A percentile compares a stretch with the other conserved stretches of the same genome.
These are phyloP conservation scores for Tragulus kanchil DNA, from an alignment of 2,113 vertebrate genomes.

Conservation along the genomic window DNA sequence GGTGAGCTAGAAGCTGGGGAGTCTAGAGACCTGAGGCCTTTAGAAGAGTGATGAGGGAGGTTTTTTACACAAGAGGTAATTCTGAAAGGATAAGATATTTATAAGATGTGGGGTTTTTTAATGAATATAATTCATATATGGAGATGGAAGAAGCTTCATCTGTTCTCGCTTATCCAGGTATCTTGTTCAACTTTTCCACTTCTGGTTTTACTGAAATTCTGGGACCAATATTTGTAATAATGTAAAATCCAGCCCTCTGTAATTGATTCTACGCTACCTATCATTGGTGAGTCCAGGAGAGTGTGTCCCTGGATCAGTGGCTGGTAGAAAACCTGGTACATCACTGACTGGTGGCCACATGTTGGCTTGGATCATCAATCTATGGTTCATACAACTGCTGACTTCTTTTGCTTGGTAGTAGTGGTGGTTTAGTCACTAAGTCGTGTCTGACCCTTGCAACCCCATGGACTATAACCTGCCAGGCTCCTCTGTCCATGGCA, in stretches of 20 bases:
- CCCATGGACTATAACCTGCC: background rate
- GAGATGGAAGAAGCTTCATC: background rate
- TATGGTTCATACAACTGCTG: background rate
- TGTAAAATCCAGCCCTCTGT: background rate
- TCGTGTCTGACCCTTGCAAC: background rate
- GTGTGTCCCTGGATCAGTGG: too few relatives aligned
- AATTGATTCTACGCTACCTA: background rate
- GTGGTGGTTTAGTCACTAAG: background rate
- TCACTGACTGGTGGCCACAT: background rate
- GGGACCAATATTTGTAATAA: background rate
- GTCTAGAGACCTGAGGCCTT: background rate
- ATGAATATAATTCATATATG: constrained; percentile 47
- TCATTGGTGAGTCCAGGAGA: background rate
- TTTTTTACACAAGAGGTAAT: background rate
- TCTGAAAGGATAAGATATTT: background rate
- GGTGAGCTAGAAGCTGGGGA: background rate
- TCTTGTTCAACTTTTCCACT: background rate
- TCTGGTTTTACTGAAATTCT: background rate
- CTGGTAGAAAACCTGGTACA: background rate
- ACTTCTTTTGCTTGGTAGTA: background rate
- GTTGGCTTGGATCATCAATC: background rate
- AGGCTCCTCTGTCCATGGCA: background rate
- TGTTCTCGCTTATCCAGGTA: too few relatives aligned
- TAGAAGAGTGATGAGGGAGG: background rate
- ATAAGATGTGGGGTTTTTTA: constrained; percentile 39